A percentile compares a stretch with the other conserved stretches of the same genome.
These are phyloP conservation scores for Microcebus tavaratra DNA, from an alignment of 2,113 vertebrate genomes.

Conservation along the genomic window DNA sequence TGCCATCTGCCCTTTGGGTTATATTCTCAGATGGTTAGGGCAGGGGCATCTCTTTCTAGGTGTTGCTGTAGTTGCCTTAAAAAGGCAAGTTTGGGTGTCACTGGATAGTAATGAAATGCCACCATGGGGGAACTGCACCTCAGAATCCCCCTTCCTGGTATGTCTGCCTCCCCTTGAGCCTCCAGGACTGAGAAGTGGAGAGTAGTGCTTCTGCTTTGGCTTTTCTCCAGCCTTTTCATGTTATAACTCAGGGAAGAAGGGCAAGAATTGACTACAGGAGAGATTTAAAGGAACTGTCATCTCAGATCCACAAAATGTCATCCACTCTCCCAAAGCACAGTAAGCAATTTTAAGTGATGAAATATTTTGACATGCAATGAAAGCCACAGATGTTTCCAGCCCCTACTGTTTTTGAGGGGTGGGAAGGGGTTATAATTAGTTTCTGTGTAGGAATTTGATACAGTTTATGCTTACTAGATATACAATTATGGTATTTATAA, in stretches of 20 bases:
- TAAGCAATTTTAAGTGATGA: background rate
- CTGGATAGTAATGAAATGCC: background rate
- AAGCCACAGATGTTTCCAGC: background rate
- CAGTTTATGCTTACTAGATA: background rate
- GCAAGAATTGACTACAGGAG: background rate
- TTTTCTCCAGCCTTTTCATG: background rate
- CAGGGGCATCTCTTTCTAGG: background rate
- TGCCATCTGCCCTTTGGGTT: too few species aligned
- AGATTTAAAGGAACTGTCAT: background rate
- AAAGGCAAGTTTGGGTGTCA: background rate
- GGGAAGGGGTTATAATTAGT: background rate
- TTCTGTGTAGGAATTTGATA: background rate
- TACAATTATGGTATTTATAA: background rate
- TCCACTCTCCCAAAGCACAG: background rate
- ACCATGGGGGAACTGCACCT: background rate
- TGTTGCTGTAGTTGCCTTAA: background rate
- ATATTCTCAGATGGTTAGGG: background rate
- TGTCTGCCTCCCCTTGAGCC: background rate
- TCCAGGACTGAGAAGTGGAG: background rate
- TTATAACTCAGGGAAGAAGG: background rate
- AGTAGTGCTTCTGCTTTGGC: too few species aligned
- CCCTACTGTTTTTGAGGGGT: accelerated
- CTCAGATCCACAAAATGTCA: background rate
- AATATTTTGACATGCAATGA: background rate
- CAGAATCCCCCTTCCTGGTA: background rate